Evolutionary conservation across 2,888 invertebrate genomes (phyloP).

Genomic region (Pammene fasciana): DNA sequence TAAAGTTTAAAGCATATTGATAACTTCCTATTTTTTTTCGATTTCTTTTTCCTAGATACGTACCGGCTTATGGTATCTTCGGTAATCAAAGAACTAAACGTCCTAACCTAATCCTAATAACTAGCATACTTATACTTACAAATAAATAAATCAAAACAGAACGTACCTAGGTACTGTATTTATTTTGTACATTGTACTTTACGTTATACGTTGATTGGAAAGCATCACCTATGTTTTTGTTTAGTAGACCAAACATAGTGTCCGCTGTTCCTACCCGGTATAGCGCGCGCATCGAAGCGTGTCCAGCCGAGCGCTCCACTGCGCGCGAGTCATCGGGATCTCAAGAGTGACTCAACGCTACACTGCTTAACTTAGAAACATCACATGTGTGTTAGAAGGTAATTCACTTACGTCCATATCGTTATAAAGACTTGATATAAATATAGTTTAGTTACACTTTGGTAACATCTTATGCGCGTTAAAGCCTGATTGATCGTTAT

Average conservation of each 20-base stretch:
- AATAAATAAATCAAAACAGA: too few species aligned
- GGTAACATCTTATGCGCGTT: neutral
- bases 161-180: too few species aligned
- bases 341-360: slow-evolving; percentile 8
- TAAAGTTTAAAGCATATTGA: too few species aligned
- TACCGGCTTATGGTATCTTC: too few species aligned
- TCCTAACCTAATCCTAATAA: too few species aligned
- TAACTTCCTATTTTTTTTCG: too few species aligned
- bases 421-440: neutral
- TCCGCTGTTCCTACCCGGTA: slow-evolving; percentile 12
- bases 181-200: too few species aligned
- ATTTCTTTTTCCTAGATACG: too few species aligned
- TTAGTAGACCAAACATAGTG: neutral
- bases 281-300: neutral
- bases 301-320: neutral
- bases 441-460: neutral
- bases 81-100: too few species aligned
- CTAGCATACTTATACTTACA: too few species aligned
- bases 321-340: slow-evolving; percentile 14
- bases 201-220: too few species aligned
- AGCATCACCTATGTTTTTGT: too few species aligned
- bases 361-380: neutral
- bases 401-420: neutral
- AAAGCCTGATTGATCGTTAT: neutral
- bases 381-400: neutral